A percentile compares a stretch with the other conserved stretches of the same genome.
Conservation (phyloP, 2,113 vertebrate genomes). For the Glaucomys volans region DNA sequence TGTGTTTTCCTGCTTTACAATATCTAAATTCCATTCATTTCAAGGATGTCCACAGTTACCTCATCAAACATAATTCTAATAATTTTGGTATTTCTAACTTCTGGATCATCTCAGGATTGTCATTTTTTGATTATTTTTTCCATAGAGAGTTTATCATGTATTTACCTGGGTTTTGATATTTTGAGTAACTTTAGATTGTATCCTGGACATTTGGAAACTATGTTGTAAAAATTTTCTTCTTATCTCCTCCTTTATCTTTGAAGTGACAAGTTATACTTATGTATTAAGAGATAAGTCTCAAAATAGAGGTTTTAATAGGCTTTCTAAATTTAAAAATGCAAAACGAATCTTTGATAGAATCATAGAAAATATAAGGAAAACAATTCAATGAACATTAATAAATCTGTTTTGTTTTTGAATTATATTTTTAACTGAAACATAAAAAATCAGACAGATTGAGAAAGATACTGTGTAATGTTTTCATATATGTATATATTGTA, state of each 20-base stretch:
- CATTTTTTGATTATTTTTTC: neutral
- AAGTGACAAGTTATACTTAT: neutral
- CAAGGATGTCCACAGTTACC: neutral
- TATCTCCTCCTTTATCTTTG: neutral
- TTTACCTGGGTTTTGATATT: neutral
- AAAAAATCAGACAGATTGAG: too few species aligned
- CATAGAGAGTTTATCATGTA: neutral
- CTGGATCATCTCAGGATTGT: neutral
- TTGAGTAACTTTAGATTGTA: neutral
- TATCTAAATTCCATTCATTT: neutral
- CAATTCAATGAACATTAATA: too few species aligned
- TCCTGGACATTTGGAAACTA: neutral
- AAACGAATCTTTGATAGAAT: neutral
- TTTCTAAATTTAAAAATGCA: neutral
- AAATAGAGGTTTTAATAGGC: neutral
- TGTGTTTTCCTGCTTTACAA: neutral
- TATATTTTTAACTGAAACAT: neutral
- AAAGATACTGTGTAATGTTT: neutral
- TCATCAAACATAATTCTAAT: neutral
- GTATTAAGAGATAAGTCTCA: neutral
- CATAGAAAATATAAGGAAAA: neutral
- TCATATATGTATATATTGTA: neutral
- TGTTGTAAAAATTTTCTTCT: neutral
- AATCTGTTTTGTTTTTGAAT: neutral
- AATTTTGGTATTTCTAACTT: neutral